Evolutionary conservation across 2,888 invertebrate genomes (phyloP).

Genomic region (Labia minor): DNA sequence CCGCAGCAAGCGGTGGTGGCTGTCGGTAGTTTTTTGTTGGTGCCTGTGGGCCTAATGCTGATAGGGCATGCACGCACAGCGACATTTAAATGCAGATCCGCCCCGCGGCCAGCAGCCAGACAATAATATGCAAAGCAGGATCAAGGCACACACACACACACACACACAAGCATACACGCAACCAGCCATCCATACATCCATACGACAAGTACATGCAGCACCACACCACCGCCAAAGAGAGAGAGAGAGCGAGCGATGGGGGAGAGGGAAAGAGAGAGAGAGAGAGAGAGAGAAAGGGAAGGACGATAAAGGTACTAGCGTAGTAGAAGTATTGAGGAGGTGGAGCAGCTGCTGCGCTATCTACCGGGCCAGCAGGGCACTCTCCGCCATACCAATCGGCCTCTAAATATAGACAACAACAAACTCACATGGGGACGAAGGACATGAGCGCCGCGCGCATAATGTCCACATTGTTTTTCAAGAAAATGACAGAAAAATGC

Average conservation of each 20-base stretch:
- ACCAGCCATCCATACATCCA: too few relatives aligned
- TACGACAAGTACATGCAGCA: too few relatives aligned
- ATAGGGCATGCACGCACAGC: not conserved
- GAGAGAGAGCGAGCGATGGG: too few relatives aligned
- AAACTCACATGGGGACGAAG: too few relatives aligned
- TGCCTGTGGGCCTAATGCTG: not conserved
- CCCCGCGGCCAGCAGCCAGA: not conserved
- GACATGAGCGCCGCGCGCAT: too few relatives aligned
- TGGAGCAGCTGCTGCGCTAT: not conserved
- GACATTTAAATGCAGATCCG: conserved; percentile 5
- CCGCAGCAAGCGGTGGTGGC: too few relatives aligned
- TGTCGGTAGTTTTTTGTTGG: not conserved
- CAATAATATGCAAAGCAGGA: conserved; percentile 13
- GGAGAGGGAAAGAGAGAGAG: too few relatives aligned
- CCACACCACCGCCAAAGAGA: not conserved
- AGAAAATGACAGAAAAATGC: too few relatives aligned
- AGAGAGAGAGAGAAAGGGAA: too few relatives aligned
- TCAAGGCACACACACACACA: not conserved
- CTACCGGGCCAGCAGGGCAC: not conserved
- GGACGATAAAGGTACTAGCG: conserved; percentile 1
- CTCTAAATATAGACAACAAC: too few relatives aligned
- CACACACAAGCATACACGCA: not conserved
- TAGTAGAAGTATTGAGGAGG: not conserved
- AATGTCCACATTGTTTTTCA: too few relatives aligned
- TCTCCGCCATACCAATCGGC: not conserved